Conservation (phyloP, 2,113 vertebrate genomes). For the Neolamprologus devosi region DNA sequence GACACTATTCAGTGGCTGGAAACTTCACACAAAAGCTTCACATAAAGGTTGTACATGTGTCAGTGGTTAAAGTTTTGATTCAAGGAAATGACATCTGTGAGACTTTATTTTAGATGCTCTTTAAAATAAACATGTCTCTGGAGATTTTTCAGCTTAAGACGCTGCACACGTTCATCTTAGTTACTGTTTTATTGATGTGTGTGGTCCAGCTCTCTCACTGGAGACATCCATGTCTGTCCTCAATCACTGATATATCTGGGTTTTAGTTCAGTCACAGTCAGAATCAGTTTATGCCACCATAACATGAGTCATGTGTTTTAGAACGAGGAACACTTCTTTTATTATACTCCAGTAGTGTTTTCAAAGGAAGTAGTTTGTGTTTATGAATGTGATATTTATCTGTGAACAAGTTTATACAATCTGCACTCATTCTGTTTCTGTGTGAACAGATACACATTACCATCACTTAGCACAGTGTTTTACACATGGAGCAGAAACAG, state of each 20-base stretch:
- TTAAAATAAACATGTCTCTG: fast-evolving
- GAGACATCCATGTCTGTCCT: fast-evolving
- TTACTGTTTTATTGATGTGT: fast-evolving
- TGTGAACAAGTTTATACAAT: not conserved
- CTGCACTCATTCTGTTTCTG: not conserved
- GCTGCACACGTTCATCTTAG: fast-evolving
- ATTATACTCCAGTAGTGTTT: fast-evolving
- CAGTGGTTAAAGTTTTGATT: not conserved
- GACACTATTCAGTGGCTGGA: fast-evolving
- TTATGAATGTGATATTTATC: fast-evolving
- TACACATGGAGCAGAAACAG: fast-evolving
- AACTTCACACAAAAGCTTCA: not conserved
- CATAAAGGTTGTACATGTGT: fast-evolving
- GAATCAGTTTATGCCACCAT: not conserved
- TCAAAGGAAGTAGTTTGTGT: fast-evolving
- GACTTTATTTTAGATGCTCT: not conserved
- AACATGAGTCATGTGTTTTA: fast-evolving
- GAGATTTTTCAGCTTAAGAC: fast-evolving
- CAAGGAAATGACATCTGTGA: fast-evolving
- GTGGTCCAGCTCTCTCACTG: fast-evolving
- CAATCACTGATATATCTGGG: fast-evolving
- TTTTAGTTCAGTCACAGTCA: not conserved
- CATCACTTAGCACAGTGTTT: fast-evolving
- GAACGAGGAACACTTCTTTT: fast-evolving
- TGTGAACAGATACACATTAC: not conserved